Base-by-base conservation (phyloP, 2,888 invertebrate genomes). In the Chironomus riparius region DNA sequence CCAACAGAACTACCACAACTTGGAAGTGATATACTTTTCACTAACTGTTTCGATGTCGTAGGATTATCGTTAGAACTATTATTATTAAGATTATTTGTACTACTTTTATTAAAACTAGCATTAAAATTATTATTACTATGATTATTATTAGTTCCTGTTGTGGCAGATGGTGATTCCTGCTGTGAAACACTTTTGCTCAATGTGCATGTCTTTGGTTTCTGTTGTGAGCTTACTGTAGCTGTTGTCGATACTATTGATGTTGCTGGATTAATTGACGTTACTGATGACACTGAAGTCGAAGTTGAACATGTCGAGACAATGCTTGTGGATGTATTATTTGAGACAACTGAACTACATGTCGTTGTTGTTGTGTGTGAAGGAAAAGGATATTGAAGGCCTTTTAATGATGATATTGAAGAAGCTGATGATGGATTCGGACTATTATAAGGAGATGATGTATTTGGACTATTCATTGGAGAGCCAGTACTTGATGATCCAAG, bases 361-460 rank as follows among this genome's bases (percentile, higher is more conserved):
- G 38, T 38, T n/a, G 80, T 79, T 75, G 81, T 78, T 80, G 91
- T 91, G 84, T 92, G 92, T 82, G 89, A 90, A 79, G 92, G 92
- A 85, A 91, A 92, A 70, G 92, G 92, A 85, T 91, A 92, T 83
- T 91, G 92, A 79, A 90, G 85, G 78, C 80, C 85, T 81, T 81
- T 86, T 77, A 80, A 84, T 79, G 78, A 80, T 76, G 80, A 83
- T 79, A 76, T 62, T 78, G 81, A 76, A 68, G 78, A 77, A 68
- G 78, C 74, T 12, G 84, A 83, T 15, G 85, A 84, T 1, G 83
- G 82, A 38, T 84, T 83, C 2, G 84, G 85, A 70, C 84, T 84
- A 56, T 82, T 83, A 76, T 84, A 83, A 2, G 84, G 84, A 0
- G 78, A 79, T 15, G 83, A 82, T 0, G 83, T 80, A 74, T 84